Evolutionary conservation across 1,140 invertebrate species (phyloP).

Genomic region (Reticulitermes speratus): DNA sequence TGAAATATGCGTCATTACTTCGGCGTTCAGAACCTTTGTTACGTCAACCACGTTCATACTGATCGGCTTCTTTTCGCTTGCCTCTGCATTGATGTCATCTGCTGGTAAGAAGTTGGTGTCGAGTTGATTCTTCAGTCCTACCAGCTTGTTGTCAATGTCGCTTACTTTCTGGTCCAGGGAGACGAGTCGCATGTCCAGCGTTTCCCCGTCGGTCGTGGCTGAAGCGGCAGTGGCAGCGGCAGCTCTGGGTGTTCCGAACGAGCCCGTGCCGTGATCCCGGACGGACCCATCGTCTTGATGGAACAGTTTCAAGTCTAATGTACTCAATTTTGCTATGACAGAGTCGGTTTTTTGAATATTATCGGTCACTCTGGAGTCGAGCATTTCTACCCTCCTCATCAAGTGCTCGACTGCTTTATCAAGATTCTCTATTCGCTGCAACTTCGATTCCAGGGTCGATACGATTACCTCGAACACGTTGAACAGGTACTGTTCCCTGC

Average conservation of each 20-base stretch:
- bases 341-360: slow-evolving; percentile 82
- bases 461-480: slow-evolving; percentile 86
- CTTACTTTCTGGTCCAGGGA: slow-evolving; percentile 77
- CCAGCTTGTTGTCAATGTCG: slow-evolving; percentile 75
- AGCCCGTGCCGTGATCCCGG: slow-evolving; percentile 40
- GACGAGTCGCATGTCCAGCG: slow-evolving; percentile 62
- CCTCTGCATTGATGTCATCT: slow-evolving; percentile 79
- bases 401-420: slow-evolving; percentile 82
- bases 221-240: slow-evolving; percentile 35
- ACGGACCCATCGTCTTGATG: slow-evolving; percentile 47
- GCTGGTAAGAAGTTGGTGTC: slow-evolving; percentile 76
- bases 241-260: slow-evolving; percentile 41
- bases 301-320: slow-evolving; percentile 70
- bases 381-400: slow-evolving; percentile 75
- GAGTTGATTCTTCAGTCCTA: slow-evolving; percentile 74
- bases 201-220: slow-evolving; percentile 41
- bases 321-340: slow-evolving; percentile 70
- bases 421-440: slow-evolving; percentile 81
- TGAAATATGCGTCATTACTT: slow-evolving; percentile 71
- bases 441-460: slow-evolving; percentile 80
- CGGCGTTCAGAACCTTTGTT: slow-evolving; percentile 72
- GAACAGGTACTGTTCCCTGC: slow-evolving; percentile 83
- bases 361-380: slow-evolving; percentile 76
- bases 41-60: slow-evolving; percentile 64
- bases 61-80: slow-evolving; percentile 79